phyloP scores from a whole-genome alignment of 2,797 vertebrate species.

The Oreochromis grahami region DNA sequence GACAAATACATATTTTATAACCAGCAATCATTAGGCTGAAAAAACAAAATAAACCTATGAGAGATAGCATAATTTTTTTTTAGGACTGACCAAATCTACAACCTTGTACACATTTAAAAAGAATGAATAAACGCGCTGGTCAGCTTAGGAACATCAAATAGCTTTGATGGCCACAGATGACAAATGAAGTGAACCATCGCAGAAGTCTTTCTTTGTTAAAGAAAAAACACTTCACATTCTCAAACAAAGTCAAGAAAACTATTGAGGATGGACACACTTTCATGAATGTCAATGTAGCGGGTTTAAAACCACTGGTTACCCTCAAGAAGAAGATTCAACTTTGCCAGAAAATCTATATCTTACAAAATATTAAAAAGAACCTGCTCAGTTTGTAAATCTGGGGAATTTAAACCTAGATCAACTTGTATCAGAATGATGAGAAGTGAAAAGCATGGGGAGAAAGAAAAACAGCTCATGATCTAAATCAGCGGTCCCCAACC shows the following conservation, averaged over 20 bases:
- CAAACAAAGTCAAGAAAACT: neutral
- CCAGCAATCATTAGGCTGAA: neutral
- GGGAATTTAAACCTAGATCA: neutral
- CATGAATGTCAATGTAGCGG: neutral
- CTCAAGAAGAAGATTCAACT: neutral
- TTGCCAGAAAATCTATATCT: neutral
- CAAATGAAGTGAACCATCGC: slow-evolving; percentile 12
- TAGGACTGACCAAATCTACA: neutral
- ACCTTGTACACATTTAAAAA: neutral
- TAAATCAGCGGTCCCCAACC: no score
- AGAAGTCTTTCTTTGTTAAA: neutral
- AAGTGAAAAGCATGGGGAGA: neutral
- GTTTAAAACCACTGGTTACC: neutral
- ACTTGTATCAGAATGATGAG: neutral
- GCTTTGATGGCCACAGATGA: neutral
- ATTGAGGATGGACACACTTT: neutral
- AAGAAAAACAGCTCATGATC: neutral
- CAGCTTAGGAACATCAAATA: neutral
- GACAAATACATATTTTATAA: neutral
- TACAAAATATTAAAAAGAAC: neutral
- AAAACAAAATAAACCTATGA: neutral
- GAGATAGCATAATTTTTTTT: neutral
- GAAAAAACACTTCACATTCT: neutral
- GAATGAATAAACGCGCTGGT: neutral
- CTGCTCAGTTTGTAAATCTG: neutral